Evolutionary conservation across 2,797 vertebrate genomes (phyloP).

Genomic region (Gadopsis bispinosus): DNA sequence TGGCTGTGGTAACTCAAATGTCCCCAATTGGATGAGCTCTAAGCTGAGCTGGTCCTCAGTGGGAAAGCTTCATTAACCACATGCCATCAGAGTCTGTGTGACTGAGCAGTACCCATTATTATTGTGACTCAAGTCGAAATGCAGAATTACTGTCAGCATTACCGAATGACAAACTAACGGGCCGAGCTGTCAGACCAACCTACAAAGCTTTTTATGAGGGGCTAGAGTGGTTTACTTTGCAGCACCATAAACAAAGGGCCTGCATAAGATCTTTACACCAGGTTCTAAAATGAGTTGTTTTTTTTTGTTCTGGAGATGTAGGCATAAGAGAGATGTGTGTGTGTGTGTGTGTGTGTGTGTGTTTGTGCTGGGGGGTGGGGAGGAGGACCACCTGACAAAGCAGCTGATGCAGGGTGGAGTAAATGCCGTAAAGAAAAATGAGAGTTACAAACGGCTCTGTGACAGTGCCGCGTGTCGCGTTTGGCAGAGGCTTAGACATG

Average conservation of each 20-base stretch:
- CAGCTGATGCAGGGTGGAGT: slow-evolving; percentile 18
- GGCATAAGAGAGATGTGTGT: no score
- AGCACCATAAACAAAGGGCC: slow-evolving; percentile 16
- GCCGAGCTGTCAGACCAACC: slow-evolving; percentile 52
- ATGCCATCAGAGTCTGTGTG: slow-evolving; percentile 58
- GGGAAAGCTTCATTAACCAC: slow-evolving; percentile 62
- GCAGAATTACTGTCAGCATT: slow-evolving; percentile 54
- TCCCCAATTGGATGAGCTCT: slow-evolving; percentile 43
- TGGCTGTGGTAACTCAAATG: slow-evolving; percentile 45
- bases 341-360: no score
- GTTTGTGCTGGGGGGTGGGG: no score
- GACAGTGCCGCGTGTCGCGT: slow-evolving; percentile 36
- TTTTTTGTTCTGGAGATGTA: neutral
- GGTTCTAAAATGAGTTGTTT: slow-evolving; percentile 7
- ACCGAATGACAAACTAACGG: slow-evolving; percentile 39
- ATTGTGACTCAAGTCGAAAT: slow-evolving; percentile 52
- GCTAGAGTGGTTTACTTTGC: slow-evolving; percentile 25
- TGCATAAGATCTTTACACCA: neutral
- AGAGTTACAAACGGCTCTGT: slow-evolving; percentile 38
- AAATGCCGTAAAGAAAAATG: slow-evolving; percentile 33
- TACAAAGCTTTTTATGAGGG: slow-evolving; percentile 22
- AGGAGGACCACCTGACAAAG: neutral
- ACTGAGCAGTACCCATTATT: slow-evolving; percentile 46
- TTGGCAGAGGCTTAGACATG: slow-evolving; percentile 54
- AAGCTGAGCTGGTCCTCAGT: slow-evolving; percentile 46